A percentile compares a stretch with the other conserved stretches of the same genome.
phyloP scores from a whole-genome alignment of 2,113 vertebrate genomes.

The Noctilio leporinus region DNA sequence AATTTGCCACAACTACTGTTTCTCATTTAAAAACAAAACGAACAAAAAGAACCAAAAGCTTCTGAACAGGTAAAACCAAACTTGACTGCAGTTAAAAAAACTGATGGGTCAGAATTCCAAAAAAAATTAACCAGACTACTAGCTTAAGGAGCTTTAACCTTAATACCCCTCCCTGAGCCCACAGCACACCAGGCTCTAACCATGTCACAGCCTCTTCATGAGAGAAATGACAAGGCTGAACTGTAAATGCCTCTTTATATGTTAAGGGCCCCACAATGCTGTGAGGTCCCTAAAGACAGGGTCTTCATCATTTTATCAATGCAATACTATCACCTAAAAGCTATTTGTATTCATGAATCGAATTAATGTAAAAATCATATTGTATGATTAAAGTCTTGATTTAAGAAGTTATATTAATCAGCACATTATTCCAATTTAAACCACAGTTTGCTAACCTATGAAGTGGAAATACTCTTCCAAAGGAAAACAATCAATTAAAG shows the following conservation, averaged over 20 bases:
- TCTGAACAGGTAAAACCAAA: not conserved
- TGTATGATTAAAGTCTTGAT: not conserved
- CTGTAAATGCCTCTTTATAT: not conserved
- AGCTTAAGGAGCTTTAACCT: not conserved
- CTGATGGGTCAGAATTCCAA: not conserved
- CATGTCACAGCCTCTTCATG: not conserved
- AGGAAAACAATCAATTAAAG: not conserved
- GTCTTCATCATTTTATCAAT: not conserved
- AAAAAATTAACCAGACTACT: not conserved
- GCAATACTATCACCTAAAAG: not conserved
- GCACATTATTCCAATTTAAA: constrained; percentile 16
- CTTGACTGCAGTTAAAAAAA: not conserved
- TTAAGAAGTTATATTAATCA: not conserved
- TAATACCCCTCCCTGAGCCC: not conserved
- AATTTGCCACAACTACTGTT: not conserved
- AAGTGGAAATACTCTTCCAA: constrained; percentile 27
- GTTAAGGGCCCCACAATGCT: not conserved
- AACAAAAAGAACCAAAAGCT: not conserved
- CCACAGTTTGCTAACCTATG: not conserved
- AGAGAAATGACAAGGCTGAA: not conserved
- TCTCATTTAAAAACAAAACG: not conserved
- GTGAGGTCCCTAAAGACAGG: not conserved
- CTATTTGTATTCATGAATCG: not conserved
- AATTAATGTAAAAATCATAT: not conserved
- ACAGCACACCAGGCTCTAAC: not conserved